A percentile compares a stretch with the other conserved stretches of the same genome.
These are phyloP conservation scores for Dinocampus coccinellae DNA, from an alignment of 2,888 invertebrate genomes.

Conservation along the genomic window DNA sequence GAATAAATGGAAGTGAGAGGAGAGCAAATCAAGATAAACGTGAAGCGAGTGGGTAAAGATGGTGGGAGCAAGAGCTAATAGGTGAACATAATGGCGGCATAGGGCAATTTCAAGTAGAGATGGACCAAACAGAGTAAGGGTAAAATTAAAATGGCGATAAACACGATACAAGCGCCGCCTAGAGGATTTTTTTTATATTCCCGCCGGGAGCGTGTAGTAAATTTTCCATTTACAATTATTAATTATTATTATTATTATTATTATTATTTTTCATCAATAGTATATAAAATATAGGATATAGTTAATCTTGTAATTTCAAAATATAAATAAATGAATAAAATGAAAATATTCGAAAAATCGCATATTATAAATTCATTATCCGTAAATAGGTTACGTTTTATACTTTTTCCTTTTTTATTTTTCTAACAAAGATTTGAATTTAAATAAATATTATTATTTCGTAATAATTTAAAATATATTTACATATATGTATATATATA, in stretches of 20 bases:
- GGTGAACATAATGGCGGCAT: slow-evolving; percentile 38
- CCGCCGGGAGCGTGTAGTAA: slow-evolving; percentile 51
- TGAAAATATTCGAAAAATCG: too few species aligned
- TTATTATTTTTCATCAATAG: background rate
- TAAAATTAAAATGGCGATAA: slow-evolving; percentile 59
- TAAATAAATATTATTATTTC: too few species aligned
- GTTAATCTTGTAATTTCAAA: background rate
- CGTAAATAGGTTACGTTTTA: background rate
- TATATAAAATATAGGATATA: background rate
- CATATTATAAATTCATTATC: background rate
- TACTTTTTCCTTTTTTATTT: background rate
- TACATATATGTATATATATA: too few species aligned
- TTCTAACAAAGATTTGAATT: too few species aligned
- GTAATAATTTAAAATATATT: too few species aligned
- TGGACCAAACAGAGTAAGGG: slow-evolving; percentile 3
- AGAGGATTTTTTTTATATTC: slow-evolving; percentile 62
- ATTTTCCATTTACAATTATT: slow-evolving; percentile 43
- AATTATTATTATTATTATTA: slow-evolving; percentile 20
- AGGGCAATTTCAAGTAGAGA: slow-evolving; percentile 24
- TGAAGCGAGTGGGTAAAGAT: slow-evolving; percentile 34
- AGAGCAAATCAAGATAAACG: slow-evolving; percentile 38
- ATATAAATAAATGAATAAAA: background rate
- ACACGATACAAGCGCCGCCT: slow-evolving; percentile 62
- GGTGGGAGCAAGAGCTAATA: slow-evolving; percentile 48
- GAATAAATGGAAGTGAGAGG: slow-evolving; percentile 36